Conservation (phyloP, 2,113 vertebrate species). For the Bos taurus region ARS-UCD2.0 NC_037357.1:131730001-131730500, state of each 20-base stretch:
- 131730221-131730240: background rate
- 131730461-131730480: background rate
- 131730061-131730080: background rate
- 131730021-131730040: background rate
- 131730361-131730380: background rate
- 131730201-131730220: background rate
- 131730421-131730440: background rate
- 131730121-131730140: background rate
- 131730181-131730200: background rate
- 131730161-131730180: background rate
- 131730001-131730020: background rate
- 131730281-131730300: background rate
- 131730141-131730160: background rate
- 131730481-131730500: background rate
- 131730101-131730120: background rate
- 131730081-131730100: background rate
- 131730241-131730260: background rate
- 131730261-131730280: background rate
- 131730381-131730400: background rate
- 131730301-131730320: background rate
- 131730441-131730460: background rate
- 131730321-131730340: background rate
- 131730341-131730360: background rate
- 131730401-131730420: background rate
- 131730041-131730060: background rate